Percentiles rank a stretch among this genome's conserved stretches.
Conservation (phyloP, 2,888 invertebrate genomes). For the Eupeodes latifasciatus region DNA sequence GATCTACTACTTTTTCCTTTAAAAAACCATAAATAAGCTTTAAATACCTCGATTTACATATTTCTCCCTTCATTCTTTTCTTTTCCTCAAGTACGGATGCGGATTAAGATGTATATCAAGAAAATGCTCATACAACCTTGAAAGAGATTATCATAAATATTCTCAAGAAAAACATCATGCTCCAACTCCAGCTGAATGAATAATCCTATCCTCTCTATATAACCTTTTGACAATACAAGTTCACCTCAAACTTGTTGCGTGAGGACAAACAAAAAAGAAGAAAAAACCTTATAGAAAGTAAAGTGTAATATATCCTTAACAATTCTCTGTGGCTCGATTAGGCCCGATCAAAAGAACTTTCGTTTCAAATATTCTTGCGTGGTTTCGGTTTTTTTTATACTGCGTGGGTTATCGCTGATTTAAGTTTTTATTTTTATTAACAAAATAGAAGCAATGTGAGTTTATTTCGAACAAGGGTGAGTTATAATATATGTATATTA, state of each 20-base stretch:
- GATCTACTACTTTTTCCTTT: constrained; percentile 23
- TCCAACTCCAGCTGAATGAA: not conserved
- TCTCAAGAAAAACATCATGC: constrained; percentile 39
- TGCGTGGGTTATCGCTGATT: constrained; percentile 62
- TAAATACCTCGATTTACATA: constrained; percentile 59
- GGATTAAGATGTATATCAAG: constrained; percentile 16
- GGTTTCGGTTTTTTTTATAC: not conserved
- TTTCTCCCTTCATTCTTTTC: not conserved
- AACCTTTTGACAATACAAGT: constrained; percentile 41
- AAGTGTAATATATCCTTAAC: constrained; percentile 9
- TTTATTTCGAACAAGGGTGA: not conserved
- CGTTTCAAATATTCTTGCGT: not conserved
- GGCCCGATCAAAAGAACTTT: constrained; percentile 31
- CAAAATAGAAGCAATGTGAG: constrained; percentile 16
- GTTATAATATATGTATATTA: not conserved
- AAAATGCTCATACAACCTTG: constrained; percentile 26
- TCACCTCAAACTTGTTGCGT: constrained; percentile 59
- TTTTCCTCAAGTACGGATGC: no score
- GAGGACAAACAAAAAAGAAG: not conserved
- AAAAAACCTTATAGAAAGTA: constrained; percentile 5
- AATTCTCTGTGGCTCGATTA: constrained; percentile 29
- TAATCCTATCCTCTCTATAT: not conserved
- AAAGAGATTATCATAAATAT: constrained; percentile 53
- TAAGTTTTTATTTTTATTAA: constrained; percentile 53
- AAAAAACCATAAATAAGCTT: constrained; percentile 39